Evolutionary conservation across 2,888 invertebrate genomes (phyloP), one percentile per base, ranked within the genome.

Genomic region (Orthosia incerta): DNA sequence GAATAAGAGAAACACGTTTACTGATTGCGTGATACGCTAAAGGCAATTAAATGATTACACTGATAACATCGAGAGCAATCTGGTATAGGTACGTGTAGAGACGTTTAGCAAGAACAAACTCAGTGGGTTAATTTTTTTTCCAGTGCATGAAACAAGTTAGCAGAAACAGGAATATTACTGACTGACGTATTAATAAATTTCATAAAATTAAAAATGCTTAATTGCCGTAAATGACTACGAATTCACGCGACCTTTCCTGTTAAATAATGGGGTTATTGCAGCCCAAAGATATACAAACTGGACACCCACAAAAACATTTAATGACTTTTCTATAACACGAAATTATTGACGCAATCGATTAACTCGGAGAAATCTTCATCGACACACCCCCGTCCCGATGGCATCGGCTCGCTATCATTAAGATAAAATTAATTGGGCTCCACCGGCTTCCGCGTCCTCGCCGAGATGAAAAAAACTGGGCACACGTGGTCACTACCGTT

Each of bases 401-500:
- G 80, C 84, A 80, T 77, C 76, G 71, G 76, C 80, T 82, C 84
- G 78, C 81, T 85, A 87, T 92, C 92, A 93, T 94, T 94, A 94
- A 93, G 94, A 93, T 93, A 93, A 94, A 94, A 94, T 95, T 95
- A 95, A 95, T 95, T 93, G 93, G 91, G 76, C 85, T 87, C 93
- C 93, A 93, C 94, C 93, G 93, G 94, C 95, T 96, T 96, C 95
- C 96, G 95, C 94, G 93, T 94, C 91, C 87, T 87, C 87, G 89
- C 82, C 67, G 89, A 91, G 91, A 92, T 87, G 79, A 94, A 95
- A 95, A 95, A 94, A 94, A 93, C 89, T 89, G 90, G 89, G 90
- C 92, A 94, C 95, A 96, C 96, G 96, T 96, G 96, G 96, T 95
- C 96, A 96, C 95, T 96, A 96, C 96, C 96, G 96, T 96, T 95